Percentiles rank a stretch among this genome's conserved stretches.
Conservation (phyloP, 2,888 invertebrate genomes). For the Panopea generosa region DNA sequence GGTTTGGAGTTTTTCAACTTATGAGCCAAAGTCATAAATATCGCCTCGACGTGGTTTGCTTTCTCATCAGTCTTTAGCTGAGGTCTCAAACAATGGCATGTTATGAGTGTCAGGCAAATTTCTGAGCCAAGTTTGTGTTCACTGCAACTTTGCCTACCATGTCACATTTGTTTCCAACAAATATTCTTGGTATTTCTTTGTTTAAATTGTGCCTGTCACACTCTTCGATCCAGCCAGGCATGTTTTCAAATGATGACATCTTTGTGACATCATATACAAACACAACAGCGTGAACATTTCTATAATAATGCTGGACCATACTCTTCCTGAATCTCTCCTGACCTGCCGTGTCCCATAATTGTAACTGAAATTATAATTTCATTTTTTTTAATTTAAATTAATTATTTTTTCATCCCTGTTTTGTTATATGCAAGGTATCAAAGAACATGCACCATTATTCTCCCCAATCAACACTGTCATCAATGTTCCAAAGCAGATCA, state of each 20-base stretch:
- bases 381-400: too few relatives aligned
- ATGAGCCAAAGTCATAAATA: conserved; percentile 93
- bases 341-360: conserved; percentile 92
- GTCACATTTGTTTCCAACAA: conserved; percentile 94
- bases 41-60: conserved; percentile 92
- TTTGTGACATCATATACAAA: conserved; percentile 93
- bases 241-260: conserved; percentile 88
- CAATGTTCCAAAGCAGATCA: too few relatives aligned
- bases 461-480: too few relatives aligned
- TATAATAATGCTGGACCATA: conserved; percentile 93
- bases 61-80: conserved; percentile 91
- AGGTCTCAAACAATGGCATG: conserved; percentile 94
- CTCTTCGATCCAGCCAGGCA: conserved; percentile 92
- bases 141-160: conserved; percentile 87
- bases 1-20: conserved; percentile 89
- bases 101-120: conserved; percentile 86
- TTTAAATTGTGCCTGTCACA: conserved; percentile 90
- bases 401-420: too few relatives aligned
- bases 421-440: too few relatives aligned
- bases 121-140: conserved; percentile 90
- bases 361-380: conserved; percentile 87
- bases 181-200: conserved; percentile 89
- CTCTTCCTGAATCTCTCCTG: conserved; percentile 93
- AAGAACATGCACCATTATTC: too few relatives aligned
- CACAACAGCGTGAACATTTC: conserved; percentile 94